These are phyloP conservation scores for Limonius californicus DNA, from an alignment of 1,140 invertebrate species.

Conservation along the genomic window DNA sequence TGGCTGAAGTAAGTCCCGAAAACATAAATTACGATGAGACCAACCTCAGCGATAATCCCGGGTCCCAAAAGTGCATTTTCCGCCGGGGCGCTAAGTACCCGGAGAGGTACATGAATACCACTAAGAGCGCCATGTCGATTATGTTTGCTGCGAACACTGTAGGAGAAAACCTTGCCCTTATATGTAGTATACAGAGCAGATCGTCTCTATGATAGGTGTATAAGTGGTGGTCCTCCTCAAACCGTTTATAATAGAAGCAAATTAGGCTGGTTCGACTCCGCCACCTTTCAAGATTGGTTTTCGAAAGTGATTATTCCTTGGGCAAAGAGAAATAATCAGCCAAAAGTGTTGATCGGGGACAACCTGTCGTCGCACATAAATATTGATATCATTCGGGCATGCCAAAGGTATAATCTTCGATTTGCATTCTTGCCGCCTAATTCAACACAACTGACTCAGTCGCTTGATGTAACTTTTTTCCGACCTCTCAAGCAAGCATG, in stretches of 20 bases:
- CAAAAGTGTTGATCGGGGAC: constrained; percentile 6
- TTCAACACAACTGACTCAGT: too few species aligned
- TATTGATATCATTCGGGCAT: not conserved
- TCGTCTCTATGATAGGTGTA: too few species aligned
- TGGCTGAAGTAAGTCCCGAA: too few species aligned
- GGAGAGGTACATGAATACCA: too few species aligned
- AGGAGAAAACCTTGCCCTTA: not conserved
- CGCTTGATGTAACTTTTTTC: too few species aligned
- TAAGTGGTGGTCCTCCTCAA: not conserved
- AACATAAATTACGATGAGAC: too few species aligned
- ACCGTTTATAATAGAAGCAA: not conserved
- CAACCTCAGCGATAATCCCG: too few species aligned
- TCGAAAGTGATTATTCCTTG: not conserved
- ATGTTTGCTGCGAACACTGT: not conserved
- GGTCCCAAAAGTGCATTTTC: too few species aligned
- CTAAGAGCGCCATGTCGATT: not conserved
- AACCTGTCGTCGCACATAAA: constrained; percentile 14
- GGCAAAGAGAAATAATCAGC: not conserved
- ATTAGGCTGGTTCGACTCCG: not conserved
- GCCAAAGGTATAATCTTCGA: not conserved
- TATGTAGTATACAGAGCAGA: not conserved
- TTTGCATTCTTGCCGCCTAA: too few species aligned
- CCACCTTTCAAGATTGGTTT: not conserved
- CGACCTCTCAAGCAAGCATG: too few species aligned
- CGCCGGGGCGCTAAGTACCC: too few species aligned